These are phyloP conservation scores for Chrysina gloriosa DNA, from an alignment of 2,888 invertebrate genomes.

Conservation along the genomic window DNA sequence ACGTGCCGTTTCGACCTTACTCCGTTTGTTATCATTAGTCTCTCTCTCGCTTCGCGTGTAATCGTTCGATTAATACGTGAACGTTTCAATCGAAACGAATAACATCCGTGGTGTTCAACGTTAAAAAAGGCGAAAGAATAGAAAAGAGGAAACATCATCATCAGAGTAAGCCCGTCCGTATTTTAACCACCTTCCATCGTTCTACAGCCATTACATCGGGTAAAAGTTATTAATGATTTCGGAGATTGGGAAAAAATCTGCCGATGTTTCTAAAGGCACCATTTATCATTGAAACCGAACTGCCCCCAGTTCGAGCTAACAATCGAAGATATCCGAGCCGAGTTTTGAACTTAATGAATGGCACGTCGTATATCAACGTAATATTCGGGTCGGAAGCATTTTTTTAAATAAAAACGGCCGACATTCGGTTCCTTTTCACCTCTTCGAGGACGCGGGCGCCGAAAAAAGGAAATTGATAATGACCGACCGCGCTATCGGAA, in stretches of 20 bases:
- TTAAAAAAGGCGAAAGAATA: not conserved
- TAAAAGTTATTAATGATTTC: constrained; percentile 41
- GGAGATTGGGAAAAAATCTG: constrained; percentile 35
- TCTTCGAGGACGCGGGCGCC: not conserved
- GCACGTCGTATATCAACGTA: constrained; percentile 21
- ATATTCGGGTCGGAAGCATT: constrained; percentile 15
- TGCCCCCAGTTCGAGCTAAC: constrained; percentile 18
- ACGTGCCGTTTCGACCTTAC: constrained; percentile 38
- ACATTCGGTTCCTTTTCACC: not conserved
- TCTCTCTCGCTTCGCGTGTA: constrained; percentile 15
- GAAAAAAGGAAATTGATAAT: not conserved
- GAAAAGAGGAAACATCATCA: constrained; percentile 6
- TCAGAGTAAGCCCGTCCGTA: not conserved
- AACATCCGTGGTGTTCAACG: not conserved
- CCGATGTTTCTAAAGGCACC: constrained; percentile 31
- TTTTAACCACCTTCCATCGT: too few relatives aligned
- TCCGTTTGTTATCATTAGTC: constrained; percentile 38
- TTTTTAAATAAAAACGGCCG: constrained; percentile 7
- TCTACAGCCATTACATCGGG: not conserved
- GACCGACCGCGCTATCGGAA: not conserved
- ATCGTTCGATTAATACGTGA: constrained; percentile 33
- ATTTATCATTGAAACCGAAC: constrained; percentile 39
- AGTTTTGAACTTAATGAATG: constrained; percentile 34
- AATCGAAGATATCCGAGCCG: constrained; percentile 33
- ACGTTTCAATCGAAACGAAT: constrained; percentile 25